These are phyloP conservation scores for Enteromius treurensis DNA, from an alignment of 2,797 vertebrate species.

Conservation along the genomic window DNA sequence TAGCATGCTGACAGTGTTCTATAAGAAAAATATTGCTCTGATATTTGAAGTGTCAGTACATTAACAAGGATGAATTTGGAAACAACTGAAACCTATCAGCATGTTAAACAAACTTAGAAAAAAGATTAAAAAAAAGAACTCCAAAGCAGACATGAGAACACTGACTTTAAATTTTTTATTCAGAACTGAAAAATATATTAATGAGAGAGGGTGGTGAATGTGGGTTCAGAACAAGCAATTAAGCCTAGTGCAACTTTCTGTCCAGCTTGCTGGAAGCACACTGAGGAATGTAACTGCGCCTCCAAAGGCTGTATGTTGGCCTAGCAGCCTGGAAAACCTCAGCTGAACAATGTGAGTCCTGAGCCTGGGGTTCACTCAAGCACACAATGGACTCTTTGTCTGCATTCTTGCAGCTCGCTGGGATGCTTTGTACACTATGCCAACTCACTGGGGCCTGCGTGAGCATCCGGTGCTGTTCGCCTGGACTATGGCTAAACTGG, in stretches of 20 bases:
- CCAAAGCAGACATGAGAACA: not conserved
- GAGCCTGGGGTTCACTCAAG: constrained; percentile 60
- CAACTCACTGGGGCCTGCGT: constrained; percentile 72
- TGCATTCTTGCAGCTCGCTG: constrained; percentile 68
- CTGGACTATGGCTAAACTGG: not conserved
- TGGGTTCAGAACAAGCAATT: not conserved
- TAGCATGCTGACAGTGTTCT: not conserved
- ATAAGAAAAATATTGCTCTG: not conserved
- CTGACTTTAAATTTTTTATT: not conserved
- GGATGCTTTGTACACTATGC: constrained; percentile 73
- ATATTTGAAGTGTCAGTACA: not conserved
- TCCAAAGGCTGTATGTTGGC: constrained; percentile 53
- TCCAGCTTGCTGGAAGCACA: constrained; percentile 41
- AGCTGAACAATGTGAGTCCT: constrained; percentile 66
- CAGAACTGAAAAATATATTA: not conserved
- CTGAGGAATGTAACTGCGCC: constrained; percentile 58
- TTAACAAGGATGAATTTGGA: not conserved
- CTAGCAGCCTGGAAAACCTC: constrained; percentile 64
- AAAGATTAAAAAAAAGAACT: not conserved
- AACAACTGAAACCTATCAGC: not conserved
- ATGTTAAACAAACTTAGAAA: not conserved
- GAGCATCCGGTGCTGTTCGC: constrained; percentile 54
- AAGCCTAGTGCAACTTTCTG: constrained; percentile 10
- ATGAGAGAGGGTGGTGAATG: not conserved
- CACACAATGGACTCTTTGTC: constrained; percentile 78